Percentiles rank a stretch among this genome's conserved stretches.
phyloP scores from a whole-genome alignment of 2,113 vertebrate species.

The Syngnathus floridae region DNA sequence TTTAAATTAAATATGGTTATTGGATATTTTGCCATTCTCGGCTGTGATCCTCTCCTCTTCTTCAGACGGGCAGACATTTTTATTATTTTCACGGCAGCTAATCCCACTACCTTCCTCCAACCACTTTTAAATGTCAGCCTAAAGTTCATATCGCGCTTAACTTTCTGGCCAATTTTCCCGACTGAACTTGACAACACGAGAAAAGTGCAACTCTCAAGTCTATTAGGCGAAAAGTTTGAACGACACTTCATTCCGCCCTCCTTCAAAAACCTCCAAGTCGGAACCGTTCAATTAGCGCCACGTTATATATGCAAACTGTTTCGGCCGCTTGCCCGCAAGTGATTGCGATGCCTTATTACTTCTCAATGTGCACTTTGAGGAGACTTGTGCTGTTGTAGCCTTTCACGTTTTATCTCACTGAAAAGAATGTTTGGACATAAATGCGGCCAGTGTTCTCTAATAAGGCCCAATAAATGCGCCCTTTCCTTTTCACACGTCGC shows the following conservation, averaged over 20 bases:
- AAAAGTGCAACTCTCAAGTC: constrained; percentile 1
- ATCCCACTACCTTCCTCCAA: not conserved
- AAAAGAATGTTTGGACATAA: not conserved
- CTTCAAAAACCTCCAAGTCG: not conserved
- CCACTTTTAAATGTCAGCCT: not conserved
- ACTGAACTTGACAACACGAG: not conserved
- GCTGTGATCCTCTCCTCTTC: too few species aligned
- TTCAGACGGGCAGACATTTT: too few species aligned
- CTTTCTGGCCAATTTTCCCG: not conserved
- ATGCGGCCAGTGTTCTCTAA: not conserved
- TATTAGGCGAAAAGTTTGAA: not conserved
- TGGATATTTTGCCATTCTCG: too few species aligned
- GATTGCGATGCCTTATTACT: not conserved
- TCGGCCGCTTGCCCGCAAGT: not conserved
- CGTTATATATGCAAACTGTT: not conserved
- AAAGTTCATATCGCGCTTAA: not conserved
- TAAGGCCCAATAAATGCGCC: not conserved
- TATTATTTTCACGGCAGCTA: too few species aligned
- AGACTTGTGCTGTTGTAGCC: not conserved
- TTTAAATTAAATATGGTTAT: too few species aligned
- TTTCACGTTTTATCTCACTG: not conserved
- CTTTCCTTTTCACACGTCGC: not conserved
- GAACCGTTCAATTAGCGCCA: not conserved
- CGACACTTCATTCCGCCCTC: not conserved
- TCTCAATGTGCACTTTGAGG: not conserved